These are phyloP conservation scores for Trissolcus basalis DNA, from an alignment of 1,140 invertebrate genomes.

Conservation along the genomic window DNA sequence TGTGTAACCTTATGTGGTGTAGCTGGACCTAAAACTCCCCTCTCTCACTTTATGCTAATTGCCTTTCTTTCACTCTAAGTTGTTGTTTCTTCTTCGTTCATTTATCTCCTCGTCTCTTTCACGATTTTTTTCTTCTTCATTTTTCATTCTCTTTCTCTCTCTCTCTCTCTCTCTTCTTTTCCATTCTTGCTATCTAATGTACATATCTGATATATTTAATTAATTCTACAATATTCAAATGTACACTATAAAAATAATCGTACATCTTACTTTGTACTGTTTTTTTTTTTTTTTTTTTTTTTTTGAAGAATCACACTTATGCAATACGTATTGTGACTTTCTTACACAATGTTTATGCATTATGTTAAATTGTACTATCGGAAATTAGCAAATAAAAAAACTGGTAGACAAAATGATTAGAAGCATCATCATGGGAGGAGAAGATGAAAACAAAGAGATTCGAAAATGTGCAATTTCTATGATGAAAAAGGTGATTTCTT, in stretches of 20 bases:
- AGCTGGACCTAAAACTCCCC: conserved; percentile 74
- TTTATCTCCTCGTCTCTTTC: conserved; percentile 24
- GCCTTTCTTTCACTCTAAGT: conserved; percentile 44
- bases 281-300: conserved; percentile 30
- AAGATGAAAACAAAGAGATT: conserved; percentile 11
- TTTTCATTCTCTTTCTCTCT: conserved; percentile 13
- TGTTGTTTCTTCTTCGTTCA: conserved; percentile 39
- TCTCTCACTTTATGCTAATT: conserved; percentile 57
- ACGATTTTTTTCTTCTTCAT: no score
- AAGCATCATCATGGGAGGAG: no score
- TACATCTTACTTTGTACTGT: conserved; percentile 16
- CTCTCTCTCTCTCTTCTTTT: conserved; percentile 27
- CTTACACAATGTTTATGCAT: conserved; percentile 48
- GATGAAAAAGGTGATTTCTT: not conserved
- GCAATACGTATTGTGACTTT: conserved; percentile 57
- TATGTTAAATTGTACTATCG: conserved; percentile 34
- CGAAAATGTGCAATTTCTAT: conserved; percentile 8
- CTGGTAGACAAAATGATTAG: not conserved
- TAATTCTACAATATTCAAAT: conserved; percentile 22
- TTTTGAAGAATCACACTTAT: conserved; percentile 23
- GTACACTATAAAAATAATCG: conserved; percentile 17
- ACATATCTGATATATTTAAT: conserved; percentile 37
- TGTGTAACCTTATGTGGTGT: conserved; percentile 69
- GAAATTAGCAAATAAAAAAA: conserved; percentile 12
- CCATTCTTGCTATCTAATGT: conserved; percentile 28